A percentile compares a stretch with the other conserved stretches of the same genome.
These are phyloP conservation scores for Dermatophagoides farinae DNA, from an alignment of 1,140 invertebrate genomes.

Conservation along the genomic window DNA sequence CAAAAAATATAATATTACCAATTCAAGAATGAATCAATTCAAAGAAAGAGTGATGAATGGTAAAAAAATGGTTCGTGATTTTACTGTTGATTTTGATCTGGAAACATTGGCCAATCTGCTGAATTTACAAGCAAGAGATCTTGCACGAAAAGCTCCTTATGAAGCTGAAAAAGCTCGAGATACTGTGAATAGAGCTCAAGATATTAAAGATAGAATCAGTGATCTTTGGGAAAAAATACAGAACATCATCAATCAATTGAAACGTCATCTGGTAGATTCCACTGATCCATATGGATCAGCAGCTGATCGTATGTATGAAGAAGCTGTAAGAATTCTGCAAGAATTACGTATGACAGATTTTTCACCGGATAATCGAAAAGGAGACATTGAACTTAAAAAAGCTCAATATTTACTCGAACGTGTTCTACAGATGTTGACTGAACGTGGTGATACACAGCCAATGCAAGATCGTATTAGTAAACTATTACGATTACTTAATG, in stretches of 20 bases:
- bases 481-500: conserved; percentile 14
- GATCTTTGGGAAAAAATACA: conserved; percentile 20
- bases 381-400: conserved; percentile 19
- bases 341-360: conserved; percentile 18
- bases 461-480: conserved; percentile 14
- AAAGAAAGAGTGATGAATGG: conserved; percentile 8
- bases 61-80: conserved; percentile 15
- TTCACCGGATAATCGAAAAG: conserved; percentile 15
- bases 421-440: conserved; percentile 15
- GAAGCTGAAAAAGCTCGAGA: conserved; percentile 24
- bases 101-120: conserved; percentile 19
- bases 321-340: conserved; percentile 17
- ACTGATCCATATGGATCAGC: conserved; percentile 3
- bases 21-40: conserved; percentile 12
- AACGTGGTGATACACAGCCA: conserved; percentile 8
- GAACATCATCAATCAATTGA: conserved; percentile 15
- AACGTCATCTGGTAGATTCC: conserved; percentile 15
- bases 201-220: conserved; percentile 34
- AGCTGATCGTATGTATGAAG: conserved; percentile 14
- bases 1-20: conserved; percentile 13
- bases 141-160: conserved; percentile 11
- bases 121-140: conserved; percentile 15
- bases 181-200: conserved; percentile 35
- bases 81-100: conserved; percentile 17
- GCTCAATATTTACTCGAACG: conserved; percentile 18